Evolutionary conservation across 2,888 invertebrate species (phyloP).

Genomic region (Zygothrica quintamaculata): DNA sequence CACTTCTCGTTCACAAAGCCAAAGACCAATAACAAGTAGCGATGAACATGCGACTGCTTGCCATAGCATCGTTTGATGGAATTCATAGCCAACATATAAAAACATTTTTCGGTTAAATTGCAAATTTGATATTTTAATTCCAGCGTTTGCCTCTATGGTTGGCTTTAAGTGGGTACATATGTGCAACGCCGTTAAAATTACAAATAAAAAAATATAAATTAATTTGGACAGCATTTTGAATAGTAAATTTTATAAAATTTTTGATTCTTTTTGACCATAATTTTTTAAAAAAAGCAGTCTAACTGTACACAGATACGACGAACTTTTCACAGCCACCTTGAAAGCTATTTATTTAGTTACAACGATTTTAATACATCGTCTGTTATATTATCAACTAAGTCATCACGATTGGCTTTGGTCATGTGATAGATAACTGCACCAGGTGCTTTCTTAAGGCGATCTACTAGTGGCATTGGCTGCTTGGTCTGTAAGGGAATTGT

Average conservation of each 20-base stretch:
- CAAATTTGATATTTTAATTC: constrained; percentile 35
- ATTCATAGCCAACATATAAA: constrained; percentile 55
- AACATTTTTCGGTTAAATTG: constrained; percentile 38
- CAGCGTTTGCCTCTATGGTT: constrained; percentile 50
- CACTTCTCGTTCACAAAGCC: constrained; percentile 39
- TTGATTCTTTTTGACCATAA: no score
- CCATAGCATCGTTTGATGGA: constrained; percentile 42
- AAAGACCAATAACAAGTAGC: constrained; percentile 46
- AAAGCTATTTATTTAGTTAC: no score
- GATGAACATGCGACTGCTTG: constrained; percentile 46
- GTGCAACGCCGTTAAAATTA: constrained; percentile 45
- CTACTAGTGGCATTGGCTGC: constrained; percentile 60
- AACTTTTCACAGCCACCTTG: no score
- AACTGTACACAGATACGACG: no score
- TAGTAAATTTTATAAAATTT: no score
- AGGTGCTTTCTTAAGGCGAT: constrained; percentile 61
- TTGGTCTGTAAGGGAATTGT: constrained; percentile 71
- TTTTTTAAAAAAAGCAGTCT: no score
- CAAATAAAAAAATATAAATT: constrained; percentile 21
- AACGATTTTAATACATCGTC: constrained; percentile 33
- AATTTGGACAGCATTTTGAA: constrained; percentile 45
- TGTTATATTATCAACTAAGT: constrained; percentile 58
- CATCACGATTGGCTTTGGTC: constrained; percentile 75
- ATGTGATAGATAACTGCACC: constrained; percentile 54
- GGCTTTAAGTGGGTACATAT: constrained; percentile 52